Evolutionary conservation across 2,113 vertebrate genomes (phyloP).

Genomic region (Bombycilla garrulus): DNA sequence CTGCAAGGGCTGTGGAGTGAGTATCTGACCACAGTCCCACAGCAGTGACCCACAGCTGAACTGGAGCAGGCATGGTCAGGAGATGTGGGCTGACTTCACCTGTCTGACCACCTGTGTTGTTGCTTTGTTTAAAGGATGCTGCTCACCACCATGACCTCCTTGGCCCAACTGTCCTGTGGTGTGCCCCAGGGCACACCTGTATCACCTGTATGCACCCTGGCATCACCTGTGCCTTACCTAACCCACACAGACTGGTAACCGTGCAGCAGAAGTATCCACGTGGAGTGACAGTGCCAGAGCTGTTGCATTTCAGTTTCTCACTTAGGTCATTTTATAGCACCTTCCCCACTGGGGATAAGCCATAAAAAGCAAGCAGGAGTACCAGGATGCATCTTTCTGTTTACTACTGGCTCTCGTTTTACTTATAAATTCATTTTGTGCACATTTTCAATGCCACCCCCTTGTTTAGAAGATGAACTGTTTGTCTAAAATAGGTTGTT

Average conservation of each 20-base stretch:
- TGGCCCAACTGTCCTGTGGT: not conserved
- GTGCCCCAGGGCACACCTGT: not conserved
- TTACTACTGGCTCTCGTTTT: not conserved
- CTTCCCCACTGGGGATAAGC: not conserved
- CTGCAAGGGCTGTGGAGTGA: not conserved
- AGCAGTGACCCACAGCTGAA: rapidly evolving
- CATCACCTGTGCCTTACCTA: not conserved
- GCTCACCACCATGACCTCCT: not conserved
- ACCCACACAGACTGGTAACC: not conserved
- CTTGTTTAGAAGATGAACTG: not conserved
- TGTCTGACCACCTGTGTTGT: rapidly evolving
- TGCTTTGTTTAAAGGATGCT: not conserved
- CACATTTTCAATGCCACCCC: not conserved
- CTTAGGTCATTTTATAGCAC: not conserved
- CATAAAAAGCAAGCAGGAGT: not conserved
- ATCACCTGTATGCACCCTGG: no score
- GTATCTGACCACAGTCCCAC: rapidly evolving
- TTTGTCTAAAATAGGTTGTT: not conserved
- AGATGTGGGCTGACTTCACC: not conserved
- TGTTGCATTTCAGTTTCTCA: not conserved
- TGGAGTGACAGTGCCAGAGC: not conserved
- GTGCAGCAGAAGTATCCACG: not conserved
- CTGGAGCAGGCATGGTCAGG: not conserved
- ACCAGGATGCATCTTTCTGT: not conserved
- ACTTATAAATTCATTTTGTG: not conserved